phyloP scores from a whole-genome alignment of 2,888 invertebrate species.

The Leptopilina syphax region DNA sequence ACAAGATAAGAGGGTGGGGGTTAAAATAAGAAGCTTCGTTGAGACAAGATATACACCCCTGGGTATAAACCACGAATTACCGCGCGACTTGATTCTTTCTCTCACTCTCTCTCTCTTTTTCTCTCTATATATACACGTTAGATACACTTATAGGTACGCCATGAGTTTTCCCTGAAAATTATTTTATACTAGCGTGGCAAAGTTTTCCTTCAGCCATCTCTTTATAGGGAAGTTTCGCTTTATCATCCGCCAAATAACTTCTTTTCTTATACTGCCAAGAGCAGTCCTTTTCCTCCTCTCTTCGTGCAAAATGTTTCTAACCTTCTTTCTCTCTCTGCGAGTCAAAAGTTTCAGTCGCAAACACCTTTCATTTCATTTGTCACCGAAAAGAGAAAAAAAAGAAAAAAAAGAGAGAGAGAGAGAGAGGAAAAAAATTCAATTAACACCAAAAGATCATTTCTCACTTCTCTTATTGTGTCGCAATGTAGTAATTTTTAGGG shows the following conservation, averaged over 20 bases:
- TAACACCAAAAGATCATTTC: slow-evolving; percentile 18
- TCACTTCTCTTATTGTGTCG: not conserved
- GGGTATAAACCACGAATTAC: slow-evolving; percentile 30
- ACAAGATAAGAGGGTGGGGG: not conserved
- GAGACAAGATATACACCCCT: slow-evolving; percentile 34
- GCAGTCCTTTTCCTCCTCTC: not conserved
- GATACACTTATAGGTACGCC: slow-evolving; percentile 27
- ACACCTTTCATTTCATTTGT: slow-evolving; percentile 8
- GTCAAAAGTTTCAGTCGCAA: slow-evolving; percentile 24
- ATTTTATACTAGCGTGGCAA: slow-evolving; percentile 19
- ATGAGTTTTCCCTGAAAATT: slow-evolving; percentile 22
- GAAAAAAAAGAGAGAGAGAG: too few species aligned
- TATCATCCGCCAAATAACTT: slow-evolving; percentile 36
- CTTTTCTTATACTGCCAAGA: slow-evolving; percentile 25
- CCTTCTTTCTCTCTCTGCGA: not conserved
- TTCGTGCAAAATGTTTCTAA: too few species aligned
- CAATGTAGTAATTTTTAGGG: too few species aligned
- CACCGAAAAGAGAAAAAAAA: not conserved
- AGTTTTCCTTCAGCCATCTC: slow-evolving; percentile 30
- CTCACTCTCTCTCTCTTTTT: too few species aligned
- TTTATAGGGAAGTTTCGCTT: slow-evolving; percentile 25
- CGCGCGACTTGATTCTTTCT: slow-evolving; percentile 5
- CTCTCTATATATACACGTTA: not conserved
- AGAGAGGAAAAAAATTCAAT: not conserved
- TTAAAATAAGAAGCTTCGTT: slow-evolving; percentile 23